phyloP scores from a whole-genome alignment of 2,113 vertebrate genomes.

The Thamnophis sirtalis region DNA sequence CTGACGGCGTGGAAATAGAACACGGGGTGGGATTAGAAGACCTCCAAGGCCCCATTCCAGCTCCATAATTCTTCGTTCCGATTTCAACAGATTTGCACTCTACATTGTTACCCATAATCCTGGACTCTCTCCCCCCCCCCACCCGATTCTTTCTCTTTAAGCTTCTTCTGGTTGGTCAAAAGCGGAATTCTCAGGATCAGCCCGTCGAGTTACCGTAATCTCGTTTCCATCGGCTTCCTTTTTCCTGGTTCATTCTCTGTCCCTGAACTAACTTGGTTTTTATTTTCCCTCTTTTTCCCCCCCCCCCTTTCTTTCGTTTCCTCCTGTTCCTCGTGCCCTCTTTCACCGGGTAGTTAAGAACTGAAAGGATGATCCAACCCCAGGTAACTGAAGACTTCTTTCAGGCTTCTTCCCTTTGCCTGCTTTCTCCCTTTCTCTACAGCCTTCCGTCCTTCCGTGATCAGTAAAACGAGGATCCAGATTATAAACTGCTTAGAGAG shows the following conservation, averaged over 20 bases:
- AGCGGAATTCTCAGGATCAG: conserved; percentile 59
- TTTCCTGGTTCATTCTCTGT: conserved; percentile 44
- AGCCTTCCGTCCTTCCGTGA: too few species aligned
- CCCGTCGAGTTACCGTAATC: conserved; percentile 3
- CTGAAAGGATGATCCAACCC: conserved; percentile 83
- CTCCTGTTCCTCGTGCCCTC: conserved; percentile 74
- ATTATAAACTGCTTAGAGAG: too few species aligned
- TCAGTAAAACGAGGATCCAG: too few species aligned
- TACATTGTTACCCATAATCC: not conserved
- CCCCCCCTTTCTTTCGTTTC: conserved; percentile 57
- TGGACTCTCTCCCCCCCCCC: not conserved
- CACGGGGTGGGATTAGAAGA: too few species aligned
- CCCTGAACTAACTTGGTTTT: conserved; percentile 69
- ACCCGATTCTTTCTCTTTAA: too few species aligned
- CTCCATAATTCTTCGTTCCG: too few species aligned
- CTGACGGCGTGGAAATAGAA: too few species aligned
- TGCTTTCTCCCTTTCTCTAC: not conserved
- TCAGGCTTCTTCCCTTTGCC: conserved; percentile 19
- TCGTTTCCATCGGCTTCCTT: conserved; percentile 28
- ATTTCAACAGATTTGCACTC: not conserved
- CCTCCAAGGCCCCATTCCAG: too few species aligned
- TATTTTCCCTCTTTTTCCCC: conserved; percentile 47
- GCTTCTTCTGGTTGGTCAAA: conserved; percentile 56
- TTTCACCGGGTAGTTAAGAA: conserved; percentile 90
- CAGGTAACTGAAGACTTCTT: conserved; percentile 80